Evolutionary conservation across 2,113 vertebrate species (phyloP), one percentile per base, ranked within the genome.

Genomic region (Pachypanchax playfairii): DNA sequence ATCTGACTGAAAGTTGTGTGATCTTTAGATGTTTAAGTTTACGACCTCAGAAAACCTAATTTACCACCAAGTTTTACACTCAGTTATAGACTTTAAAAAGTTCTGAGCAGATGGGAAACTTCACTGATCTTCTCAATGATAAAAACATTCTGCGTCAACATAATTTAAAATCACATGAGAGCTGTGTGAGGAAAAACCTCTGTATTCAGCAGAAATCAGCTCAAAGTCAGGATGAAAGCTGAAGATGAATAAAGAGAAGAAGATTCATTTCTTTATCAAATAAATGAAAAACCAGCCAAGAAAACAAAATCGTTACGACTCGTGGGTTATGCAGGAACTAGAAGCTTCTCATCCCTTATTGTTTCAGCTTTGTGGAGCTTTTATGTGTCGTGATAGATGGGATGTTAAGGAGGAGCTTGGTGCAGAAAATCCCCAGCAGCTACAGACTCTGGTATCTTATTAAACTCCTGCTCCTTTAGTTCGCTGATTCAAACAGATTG

Each of bases 351-450:
- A 57, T 65, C 58, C 25, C 56, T 64, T 36, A 64, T 62, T 62
- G 60, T 55, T 65, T 21, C 43, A 50, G 59, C 4, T 48, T 26
- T 0, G 29, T 11, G 61, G 29, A 64, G 52, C 53, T 20, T 70
- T 62, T 26, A 51, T 49, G n/a, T 22, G 26, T 47, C 13, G 12
- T 61, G 55, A 82, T 65, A 43, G 62, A 82, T 70, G 36, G 25
- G 33, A 47, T 18, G 24, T 31, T 52, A 9, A 50, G 20, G 18
- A 52, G 49, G 44, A 65, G 33, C 24, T 50, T 60, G 31, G 47
- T 52, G 66, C 63, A 58, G 50, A 63, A 72, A 72, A 58, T 14
- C 35, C 52, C 70, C 72, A 15, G 73, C 69, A 73, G 71, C 71
- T 39, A 2, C 66, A 61, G 31, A 42, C 65, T 20, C 39, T 22